Conservation (phyloP, 2,888 invertebrate species). For the Balanococcus diminutus region DNA sequence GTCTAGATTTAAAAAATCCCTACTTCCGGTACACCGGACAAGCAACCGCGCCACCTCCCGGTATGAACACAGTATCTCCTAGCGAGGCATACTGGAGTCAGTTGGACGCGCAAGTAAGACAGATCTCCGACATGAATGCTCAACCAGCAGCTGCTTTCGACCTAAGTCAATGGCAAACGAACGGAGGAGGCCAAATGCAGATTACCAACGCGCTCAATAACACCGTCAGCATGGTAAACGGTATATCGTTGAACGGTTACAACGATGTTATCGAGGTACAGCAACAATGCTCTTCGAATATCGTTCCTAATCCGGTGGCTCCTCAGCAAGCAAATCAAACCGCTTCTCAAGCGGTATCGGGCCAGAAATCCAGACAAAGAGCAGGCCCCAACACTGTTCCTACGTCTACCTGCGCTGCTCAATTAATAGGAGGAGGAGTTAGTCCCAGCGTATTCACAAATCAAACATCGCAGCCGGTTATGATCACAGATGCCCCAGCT, state of each 20-base stretch:
- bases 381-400: constrained; percentile 64
- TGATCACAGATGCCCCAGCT: constrained; percentile 29
- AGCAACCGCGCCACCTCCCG: constrained; percentile 90
- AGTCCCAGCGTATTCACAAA: constrained; percentile 71
- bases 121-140: constrained; percentile 40
- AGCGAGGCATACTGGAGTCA: constrained; percentile 92
- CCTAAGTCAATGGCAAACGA: constrained; percentile 51
- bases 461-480: constrained; percentile 58
- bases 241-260: constrained; percentile 74
- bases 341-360: not conserved
- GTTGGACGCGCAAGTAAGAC: constrained; percentile 66
- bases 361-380: constrained; percentile 62
- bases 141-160: constrained; percentile 47
- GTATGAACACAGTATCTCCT: constrained; percentile 86
- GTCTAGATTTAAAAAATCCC: constrained; percentile 96
- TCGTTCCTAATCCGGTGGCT: constrained; percentile 10
- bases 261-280: constrained; percentile 59
- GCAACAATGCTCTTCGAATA: constrained; percentile 39
- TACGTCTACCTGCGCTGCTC: constrained; percentile 69
- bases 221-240: constrained; percentile 75
- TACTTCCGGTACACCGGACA: constrained; percentile 96
- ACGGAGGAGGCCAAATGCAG: constrained; percentile 50
- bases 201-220: constrained; percentile 51
- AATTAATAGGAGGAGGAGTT: constrained; percentile 73
- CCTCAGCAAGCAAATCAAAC: constrained; percentile 66